Evolutionary conservation across 2,888 invertebrate species (phyloP), one percentile per base, ranked within the genome.

Genomic region (Aquatica leii): DNA sequence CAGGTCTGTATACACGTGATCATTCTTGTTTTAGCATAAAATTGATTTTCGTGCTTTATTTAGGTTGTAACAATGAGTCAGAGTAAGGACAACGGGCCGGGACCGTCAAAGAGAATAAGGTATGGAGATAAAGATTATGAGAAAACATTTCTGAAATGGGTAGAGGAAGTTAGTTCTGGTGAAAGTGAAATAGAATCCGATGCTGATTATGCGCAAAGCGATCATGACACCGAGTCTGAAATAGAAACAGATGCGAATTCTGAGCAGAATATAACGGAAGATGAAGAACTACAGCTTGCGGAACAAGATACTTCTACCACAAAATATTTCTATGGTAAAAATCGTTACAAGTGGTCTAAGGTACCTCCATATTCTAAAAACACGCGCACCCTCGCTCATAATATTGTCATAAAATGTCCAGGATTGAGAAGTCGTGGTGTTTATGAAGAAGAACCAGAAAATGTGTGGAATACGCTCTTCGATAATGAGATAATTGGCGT

Each of bases 401-500:
- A 37, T 37, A 37, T 37, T 9, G 37, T 37, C 37, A 37, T 37
- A 37, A 37, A 37, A 37, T 37, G 11, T 37, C 37, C 37, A 37
- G 37, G 3, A n/a, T 37, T 37, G 37, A 37, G 37, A 37, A 37
- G 12, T 37, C 37, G 37, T 9, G 37, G 5, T 37, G 37, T 37
- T 37, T 9, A n/a, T 37, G 11, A 37, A 37, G 37, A 37, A 37
- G n/a, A 37, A 37, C 37, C 37, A 37, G 37, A 37, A 37, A 37
- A 37, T 37, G 37, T 37, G 37, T 37, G 37, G 37, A 37, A 37
- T 37, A 37, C n/a, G 3, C 14, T 43, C 43, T 43, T 43, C 43
- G 14, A 43, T 43, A 11, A 43, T 43, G 43, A 43, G 8, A 43
- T 43, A 43, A 43, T 43, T 43, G 43, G 43, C 6, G 17, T 43